A percentile compares a stretch with the other conserved stretches of the same genome.
Evolutionary conservation across 2,113 vertebrate genomes (phyloP).

Genomic region (Butorides virescens): DNA sequence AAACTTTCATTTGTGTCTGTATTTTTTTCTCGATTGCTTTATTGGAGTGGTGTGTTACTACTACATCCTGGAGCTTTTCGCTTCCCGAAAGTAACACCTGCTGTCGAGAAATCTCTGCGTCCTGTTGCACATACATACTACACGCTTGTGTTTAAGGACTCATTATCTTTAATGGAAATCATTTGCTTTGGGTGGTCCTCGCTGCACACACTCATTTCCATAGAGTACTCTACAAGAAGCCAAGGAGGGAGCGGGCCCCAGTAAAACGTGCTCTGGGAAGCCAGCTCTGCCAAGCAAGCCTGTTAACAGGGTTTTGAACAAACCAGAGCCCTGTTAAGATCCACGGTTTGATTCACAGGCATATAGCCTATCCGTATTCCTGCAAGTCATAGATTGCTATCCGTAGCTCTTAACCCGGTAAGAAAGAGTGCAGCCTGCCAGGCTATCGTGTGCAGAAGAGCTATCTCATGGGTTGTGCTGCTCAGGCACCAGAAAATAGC

Average conservation of each 20-base stretch:
- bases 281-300: not conserved
- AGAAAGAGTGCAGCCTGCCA: not conserved
- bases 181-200: slow-evolving; percentile 13
- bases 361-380: not conserved
- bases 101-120: not conserved
- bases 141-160: not conserved
- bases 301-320: not conserved
- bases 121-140: not conserved
- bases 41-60: not conserved
- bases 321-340: not conserved
- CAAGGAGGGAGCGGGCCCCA: not conserved
- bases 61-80: not conserved
- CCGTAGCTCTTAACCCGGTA: not conserved
- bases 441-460: not conserved
- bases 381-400: not conserved
- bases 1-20: not conserved
- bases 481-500: not conserved
- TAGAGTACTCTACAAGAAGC: not conserved
- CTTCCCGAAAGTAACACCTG: not conserved
- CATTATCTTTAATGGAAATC: not conserved
- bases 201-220: not conserved
- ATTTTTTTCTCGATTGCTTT: not conserved
- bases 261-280: not conserved
- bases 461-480: not conserved
- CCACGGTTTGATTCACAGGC: not conserved